Evolutionary conservation across 2,113 vertebrate genomes (phyloP).

Genomic region (Aythya baeri): DNA sequence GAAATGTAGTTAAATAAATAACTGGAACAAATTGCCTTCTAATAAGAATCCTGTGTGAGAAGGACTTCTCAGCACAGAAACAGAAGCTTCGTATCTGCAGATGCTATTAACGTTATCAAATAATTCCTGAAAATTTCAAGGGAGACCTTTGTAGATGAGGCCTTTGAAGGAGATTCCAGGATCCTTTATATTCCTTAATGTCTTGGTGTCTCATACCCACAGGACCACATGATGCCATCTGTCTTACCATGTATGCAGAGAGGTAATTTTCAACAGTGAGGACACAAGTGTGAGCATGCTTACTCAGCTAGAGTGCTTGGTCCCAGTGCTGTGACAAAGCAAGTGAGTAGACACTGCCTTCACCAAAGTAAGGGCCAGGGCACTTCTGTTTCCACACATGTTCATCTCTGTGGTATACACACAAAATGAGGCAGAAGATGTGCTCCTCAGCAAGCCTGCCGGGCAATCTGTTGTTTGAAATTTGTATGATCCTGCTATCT

Average conservation of each 20-base stretch:
- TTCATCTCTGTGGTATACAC: neutral
- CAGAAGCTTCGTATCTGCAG: neutral
- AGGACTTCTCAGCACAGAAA: neutral
- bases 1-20: neutral
- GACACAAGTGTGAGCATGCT: neutral
- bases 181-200: neutral
- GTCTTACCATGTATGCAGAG: neutral
- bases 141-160: neutral
- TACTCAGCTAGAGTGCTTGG: neutral
- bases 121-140: neutral
- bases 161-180: neutral
- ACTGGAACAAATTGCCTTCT: neutral
- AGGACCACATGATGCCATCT: neutral
- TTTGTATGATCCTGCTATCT: neutral
- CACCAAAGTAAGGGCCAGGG: neutral
- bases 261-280: neutral
- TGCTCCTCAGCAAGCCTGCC: rapidly evolving
- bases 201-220: neutral
- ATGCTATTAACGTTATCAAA: neutral
- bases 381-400: neutral
- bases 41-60: neutral
- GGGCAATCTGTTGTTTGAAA: neutral
- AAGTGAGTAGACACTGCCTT: neutral
- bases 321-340: neutral
- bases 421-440: neutral